Evolutionary conservation across 2,113 vertebrate species (phyloP).

Genomic region (Hippoglossus stenolepis): DNA sequence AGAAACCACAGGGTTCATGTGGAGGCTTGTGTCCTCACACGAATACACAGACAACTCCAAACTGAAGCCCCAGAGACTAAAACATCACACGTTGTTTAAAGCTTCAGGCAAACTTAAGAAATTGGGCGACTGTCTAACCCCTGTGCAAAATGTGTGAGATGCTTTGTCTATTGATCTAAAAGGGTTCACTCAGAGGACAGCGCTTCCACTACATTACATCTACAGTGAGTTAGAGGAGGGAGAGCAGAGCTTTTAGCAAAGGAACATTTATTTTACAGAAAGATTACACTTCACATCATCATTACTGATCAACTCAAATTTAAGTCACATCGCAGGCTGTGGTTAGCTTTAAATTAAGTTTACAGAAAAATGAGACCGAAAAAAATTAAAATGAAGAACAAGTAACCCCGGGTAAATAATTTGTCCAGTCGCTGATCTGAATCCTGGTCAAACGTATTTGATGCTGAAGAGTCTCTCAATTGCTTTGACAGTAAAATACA

Average conservation of each 20-base stretch:
- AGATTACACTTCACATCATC: slow-evolving; percentile 10
- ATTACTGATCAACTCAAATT: neutral
- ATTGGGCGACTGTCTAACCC: neutral
- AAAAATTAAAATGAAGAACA: neutral
- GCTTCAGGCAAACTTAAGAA: neutral
- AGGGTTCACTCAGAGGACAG: slow-evolving; percentile 8
- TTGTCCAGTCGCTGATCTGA: neutral
- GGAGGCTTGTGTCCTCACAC: neutral
- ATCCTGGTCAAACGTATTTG: neutral
- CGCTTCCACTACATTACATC: neutral
- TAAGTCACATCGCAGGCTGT: neutral
- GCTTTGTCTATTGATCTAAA: slow-evolving; percentile 9
- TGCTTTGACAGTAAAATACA: neutral
- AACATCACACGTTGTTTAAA: neutral
- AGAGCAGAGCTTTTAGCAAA: slow-evolving; percentile 39
- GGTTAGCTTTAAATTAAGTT: slow-evolving; percentile 23
- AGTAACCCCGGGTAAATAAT: neutral
- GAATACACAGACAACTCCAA: neutral
- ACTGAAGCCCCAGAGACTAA: neutral
- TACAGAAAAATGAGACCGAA: neutral
- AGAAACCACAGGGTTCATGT: neutral
- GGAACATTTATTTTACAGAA: slow-evolving; percentile 74
- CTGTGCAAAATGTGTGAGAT: neutral
- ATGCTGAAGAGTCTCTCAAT: neutral
- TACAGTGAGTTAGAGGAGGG: neutral